These are phyloP conservation scores for Euura saliciscinereae DNA, from an alignment of 1,140 invertebrate species.

Conservation along the genomic window DNA sequence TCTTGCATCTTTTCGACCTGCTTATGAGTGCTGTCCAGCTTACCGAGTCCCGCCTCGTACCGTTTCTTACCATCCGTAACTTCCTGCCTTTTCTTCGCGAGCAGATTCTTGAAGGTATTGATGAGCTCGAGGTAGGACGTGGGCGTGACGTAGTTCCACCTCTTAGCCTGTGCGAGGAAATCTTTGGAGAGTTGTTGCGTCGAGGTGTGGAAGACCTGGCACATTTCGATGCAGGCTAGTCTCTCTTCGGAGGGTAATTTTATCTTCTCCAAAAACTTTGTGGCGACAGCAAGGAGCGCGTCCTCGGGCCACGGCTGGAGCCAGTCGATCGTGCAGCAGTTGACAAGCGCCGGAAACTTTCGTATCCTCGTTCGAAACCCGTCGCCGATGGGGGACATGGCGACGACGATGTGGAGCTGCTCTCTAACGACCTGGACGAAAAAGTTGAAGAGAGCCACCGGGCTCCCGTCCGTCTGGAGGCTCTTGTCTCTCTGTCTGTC, in stretches of 20 bases:
- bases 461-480: constrained; percentile 89
- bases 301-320: constrained; percentile 95
- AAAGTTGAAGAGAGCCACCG: constrained; percentile 87
- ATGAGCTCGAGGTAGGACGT: constrained; percentile 94
- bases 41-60: constrained; percentile 85
- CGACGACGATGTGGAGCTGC: constrained; percentile 88
- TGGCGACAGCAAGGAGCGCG: constrained; percentile 92
- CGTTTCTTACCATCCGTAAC: constrained; percentile 70
- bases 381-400: constrained; percentile 92
- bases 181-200: constrained; percentile 79
- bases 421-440: constrained; percentile 89
- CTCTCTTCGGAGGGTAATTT: constrained; percentile 75
- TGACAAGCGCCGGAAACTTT: constrained; percentile 93
- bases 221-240: constrained; percentile 81
- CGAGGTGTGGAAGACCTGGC: constrained; percentile 89
- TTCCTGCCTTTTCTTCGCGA: constrained; percentile 75
- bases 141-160: constrained; percentile 90
- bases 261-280: constrained; percentile 83
- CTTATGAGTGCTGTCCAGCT: constrained; percentile 82
- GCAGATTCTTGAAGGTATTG: constrained; percentile 83
- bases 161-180: constrained; percentile 69
- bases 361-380: constrained; percentile 82
- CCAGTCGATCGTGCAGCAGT: constrained; percentile 98
- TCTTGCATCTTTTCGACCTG: constrained; percentile 87
- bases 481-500: constrained; percentile 90